These are phyloP conservation scores for Salminus brasiliensis DNA, from an alignment of 2,113 vertebrate species.

Conservation along the genomic window DNA sequence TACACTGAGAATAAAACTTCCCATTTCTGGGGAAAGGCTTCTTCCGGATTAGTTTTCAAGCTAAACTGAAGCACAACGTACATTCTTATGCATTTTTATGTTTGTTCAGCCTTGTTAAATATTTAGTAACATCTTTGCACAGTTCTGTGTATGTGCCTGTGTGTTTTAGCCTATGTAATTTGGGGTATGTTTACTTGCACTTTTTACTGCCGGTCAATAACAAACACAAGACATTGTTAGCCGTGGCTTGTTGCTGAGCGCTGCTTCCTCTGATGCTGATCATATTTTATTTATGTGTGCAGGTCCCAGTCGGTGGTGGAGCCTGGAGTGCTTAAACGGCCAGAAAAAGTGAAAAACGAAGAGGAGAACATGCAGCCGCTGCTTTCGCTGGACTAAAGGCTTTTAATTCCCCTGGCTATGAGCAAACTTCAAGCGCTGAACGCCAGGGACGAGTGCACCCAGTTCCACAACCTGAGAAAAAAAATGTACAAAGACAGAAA, in stretches of 20 bases:
- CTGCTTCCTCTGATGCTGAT: constrained; percentile 5
- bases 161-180: neutral
- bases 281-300: constrained; percentile 58
- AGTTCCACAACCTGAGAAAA: constrained; percentile 12
- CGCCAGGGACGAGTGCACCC: constrained; percentile 14
- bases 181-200: neutral
- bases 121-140: neutral
- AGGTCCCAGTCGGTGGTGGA: constrained; percentile 98
- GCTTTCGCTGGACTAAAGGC: constrained; percentile 91
- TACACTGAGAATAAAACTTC: too few species aligned
- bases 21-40: too few species aligned
- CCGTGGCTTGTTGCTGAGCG: neutral
- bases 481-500: constrained; percentile 22
- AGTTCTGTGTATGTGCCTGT: neutral
- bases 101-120: neutral
- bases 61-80: too few species aligned
- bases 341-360: constrained; percentile 92
- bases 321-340: constrained; percentile 90
- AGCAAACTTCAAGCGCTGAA: constrained; percentile 17
- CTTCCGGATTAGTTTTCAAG: too few species aligned
- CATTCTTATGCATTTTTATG: too few species aligned
- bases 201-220: neutral
- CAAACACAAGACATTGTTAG: neutral
- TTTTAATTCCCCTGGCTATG: constrained; percentile 45
- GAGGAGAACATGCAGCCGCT: constrained; percentile 98